These are phyloP conservation scores for Eupithecia subumbrata DNA, from an alignment of 2,888 invertebrate genomes.

Conservation along the genomic window DNA sequence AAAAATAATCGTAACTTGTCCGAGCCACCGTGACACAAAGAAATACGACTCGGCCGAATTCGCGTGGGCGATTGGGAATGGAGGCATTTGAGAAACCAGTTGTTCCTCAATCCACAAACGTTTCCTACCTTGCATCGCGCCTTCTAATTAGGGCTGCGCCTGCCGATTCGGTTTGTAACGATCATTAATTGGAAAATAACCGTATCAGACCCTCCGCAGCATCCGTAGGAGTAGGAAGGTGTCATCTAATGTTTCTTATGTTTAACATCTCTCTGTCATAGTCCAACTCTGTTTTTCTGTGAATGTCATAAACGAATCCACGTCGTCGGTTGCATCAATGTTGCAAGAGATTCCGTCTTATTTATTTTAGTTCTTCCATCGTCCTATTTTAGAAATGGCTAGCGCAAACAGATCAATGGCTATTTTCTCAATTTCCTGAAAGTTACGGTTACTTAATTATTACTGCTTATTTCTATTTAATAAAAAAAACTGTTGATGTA, in stretches of 20 bases:
- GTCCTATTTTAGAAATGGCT: constrained; percentile 17
- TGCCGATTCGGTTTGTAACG: constrained; percentile 18
- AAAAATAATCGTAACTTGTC: constrained; percentile 64
- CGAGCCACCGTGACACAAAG: constrained; percentile 56
- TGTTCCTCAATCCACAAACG: constrained; percentile 45
- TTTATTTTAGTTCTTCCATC: constrained; percentile 20
- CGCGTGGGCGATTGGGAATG: constrained; percentile 62
- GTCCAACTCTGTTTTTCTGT: background rate
- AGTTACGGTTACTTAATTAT: background rate
- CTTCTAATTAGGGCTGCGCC: constrained; percentile 26
- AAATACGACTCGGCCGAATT: constrained; percentile 52
- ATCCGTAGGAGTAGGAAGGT: background rate
- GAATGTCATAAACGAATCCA: background rate
- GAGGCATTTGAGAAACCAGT: constrained; percentile 57
- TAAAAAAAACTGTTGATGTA: background rate
- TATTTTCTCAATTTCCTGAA: background rate
- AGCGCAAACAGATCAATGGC: constrained; percentile 25
- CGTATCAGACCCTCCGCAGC: constrained; percentile 13
- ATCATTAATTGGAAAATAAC: constrained; percentile 40
- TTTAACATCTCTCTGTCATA: background rate
- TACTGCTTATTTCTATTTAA: background rate
- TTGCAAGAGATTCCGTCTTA: constrained; percentile 17
- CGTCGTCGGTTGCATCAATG: constrained; percentile 2
- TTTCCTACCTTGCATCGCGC: constrained; percentile 4
- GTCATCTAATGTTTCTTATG: background rate